Percentiles rank a stretch among this genome's conserved stretches.
phyloP scores from a whole-genome alignment of 2,888 invertebrate genomes.

The Ectropis crepuscularia region DNA sequence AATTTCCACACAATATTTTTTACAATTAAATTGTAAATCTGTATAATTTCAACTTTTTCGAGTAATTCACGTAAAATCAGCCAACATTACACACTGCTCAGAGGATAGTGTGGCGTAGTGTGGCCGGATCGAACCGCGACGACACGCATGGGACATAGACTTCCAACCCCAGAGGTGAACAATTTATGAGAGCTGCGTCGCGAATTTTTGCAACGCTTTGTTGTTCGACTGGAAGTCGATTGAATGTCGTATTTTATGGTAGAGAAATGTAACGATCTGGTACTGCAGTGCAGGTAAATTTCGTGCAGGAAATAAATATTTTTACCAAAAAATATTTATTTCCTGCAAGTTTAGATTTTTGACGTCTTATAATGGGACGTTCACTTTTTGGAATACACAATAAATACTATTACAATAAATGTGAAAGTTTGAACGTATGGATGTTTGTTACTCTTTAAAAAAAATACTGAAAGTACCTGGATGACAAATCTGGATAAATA shows the following conservation, averaged over 20 bases:
- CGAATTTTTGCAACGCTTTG: constrained; percentile 48
- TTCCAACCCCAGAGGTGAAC: constrained; percentile 51
- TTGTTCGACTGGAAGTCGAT: constrained; percentile 36
- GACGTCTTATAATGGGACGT: too few relatives aligned
- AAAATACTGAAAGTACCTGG: too few relatives aligned
- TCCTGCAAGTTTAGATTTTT: too few relatives aligned
- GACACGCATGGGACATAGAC: constrained; percentile 61
- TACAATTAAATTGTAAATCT: too few relatives aligned
- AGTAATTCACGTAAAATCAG: neutral
- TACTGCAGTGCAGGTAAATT: constrained; percentile 23
- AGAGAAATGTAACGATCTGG: constrained; percentile 25
- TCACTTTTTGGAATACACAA: too few relatives aligned
- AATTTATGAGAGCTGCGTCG: constrained; percentile 42
- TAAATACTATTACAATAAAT: too few relatives aligned
- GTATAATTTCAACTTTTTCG: too few relatives aligned
- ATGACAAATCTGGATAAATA: too few relatives aligned
- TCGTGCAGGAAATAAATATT: neutral
- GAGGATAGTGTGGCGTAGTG: constrained; percentile 21
- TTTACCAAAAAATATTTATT: too few relatives aligned
- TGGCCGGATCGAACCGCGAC: constrained; percentile 48
- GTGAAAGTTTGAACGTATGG: too few relatives aligned
- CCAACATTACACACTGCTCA: constrained; percentile 12
- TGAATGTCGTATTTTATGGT: constrained; percentile 38
- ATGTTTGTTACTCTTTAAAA: too few relatives aligned
- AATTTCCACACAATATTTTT: neutral